Evolutionary conservation across 2,797 vertebrate species (phyloP).

Genomic region (Galaxias olidus): DNA sequence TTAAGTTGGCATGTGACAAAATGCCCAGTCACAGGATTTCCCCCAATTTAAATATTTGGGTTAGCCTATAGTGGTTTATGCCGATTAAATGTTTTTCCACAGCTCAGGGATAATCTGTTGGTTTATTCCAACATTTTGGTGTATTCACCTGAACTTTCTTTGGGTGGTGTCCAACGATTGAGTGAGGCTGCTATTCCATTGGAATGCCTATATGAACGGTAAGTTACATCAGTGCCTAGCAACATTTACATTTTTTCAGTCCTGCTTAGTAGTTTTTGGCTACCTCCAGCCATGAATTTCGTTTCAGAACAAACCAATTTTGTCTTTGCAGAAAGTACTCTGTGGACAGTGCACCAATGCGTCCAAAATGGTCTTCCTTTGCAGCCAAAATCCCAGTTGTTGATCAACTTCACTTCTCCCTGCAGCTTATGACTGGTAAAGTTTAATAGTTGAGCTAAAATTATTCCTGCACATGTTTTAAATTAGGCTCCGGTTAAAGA

Average conservation of each 20-base stretch:
- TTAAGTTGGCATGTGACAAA: too few species aligned
- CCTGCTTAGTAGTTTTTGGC: not conserved
- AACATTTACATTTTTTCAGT: not conserved
- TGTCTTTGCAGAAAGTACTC: conserved; percentile 53
- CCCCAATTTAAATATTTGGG: too few species aligned
- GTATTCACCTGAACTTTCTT: conserved; percentile 10
- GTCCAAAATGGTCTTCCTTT: conserved; percentile 59
- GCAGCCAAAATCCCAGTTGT: conserved; percentile 32
- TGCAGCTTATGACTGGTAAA: conserved; percentile 69
- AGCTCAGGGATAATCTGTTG: not conserved
- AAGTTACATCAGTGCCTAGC: not conserved
- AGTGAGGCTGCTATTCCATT: conserved; percentile 13
- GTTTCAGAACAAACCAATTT: too few species aligned
- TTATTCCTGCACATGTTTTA: not conserved
- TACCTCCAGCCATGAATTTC: not conserved
- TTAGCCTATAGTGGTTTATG: too few species aligned
- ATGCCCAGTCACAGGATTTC: too few species aligned
- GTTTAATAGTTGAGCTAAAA: not conserved
- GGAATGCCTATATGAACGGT: conserved; percentile 21
- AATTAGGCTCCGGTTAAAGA: too few species aligned
- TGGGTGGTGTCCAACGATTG: conserved; percentile 4
- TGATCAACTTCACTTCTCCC: conserved; percentile 58
- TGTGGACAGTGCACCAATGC: conserved; percentile 50
- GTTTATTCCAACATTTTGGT: conserved; percentile 15
- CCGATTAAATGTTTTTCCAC: not conserved